Base-by-base conservation (phyloP, 2,113 vertebrate species). In the Candoia aspera region DNA sequence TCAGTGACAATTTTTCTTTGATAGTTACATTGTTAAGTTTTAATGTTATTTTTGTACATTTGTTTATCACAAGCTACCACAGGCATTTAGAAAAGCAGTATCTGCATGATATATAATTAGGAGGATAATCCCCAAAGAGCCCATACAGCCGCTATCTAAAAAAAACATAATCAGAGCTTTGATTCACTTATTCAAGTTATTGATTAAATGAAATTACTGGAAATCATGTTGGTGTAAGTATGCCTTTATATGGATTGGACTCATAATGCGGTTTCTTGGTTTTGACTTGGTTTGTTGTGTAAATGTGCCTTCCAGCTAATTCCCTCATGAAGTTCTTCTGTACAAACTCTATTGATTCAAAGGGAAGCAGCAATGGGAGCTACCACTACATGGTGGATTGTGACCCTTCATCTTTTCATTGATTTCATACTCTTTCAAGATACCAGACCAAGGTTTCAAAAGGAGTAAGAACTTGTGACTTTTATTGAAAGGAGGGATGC, bases 351-450 rank as follows among this genome's bases (percentile, higher is more conserved):
- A 90, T 21, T 55, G 88, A 55, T 79, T 59, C 58, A 42, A 64
- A 91, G 8, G 64, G 60, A 68, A 87, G 33, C n/a, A 68, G 49
- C 23, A 68, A 57, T 6, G 23, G 60, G 15, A 24, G 4, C 33
- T 46, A 21, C 33, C 12, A 57, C 23, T 73, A 73, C 5, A 6
- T 84, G 33, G 15, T 23, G 37, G 37, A 73, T 73, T 55, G 62
- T 90, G 24, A 54, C 15, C 49, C n/a, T 68, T 68, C 49, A 57
- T 68, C 11, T 55, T 87, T 87, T 64, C 33, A 73, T 91, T 73
- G 33, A 91, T 87, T 64, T 29, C 37, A 15, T 86, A 89, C 13
- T 9, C 86, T 93, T 95, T 92, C n/a, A 91, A 83, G 53, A 29
- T 84, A 21, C 19, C 54, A 37, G 37, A 24, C 42, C 49, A 68